phyloP scores from a whole-genome alignment of 2,797 vertebrate species.

The Clarias fuscus region DNA sequence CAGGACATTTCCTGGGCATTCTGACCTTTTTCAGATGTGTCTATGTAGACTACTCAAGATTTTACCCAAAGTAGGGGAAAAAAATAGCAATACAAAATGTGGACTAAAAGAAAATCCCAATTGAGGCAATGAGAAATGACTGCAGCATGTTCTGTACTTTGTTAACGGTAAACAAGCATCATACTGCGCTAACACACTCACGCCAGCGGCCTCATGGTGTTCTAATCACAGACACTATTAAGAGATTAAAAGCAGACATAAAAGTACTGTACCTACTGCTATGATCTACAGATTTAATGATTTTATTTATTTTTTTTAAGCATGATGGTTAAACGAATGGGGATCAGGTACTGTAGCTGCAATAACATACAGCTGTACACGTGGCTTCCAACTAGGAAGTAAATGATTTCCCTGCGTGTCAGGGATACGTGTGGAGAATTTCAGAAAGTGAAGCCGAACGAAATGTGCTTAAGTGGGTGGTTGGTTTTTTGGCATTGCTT shows the following conservation, averaged over 20 bases:
- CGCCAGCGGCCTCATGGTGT: neutral
- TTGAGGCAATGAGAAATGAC: neutral
- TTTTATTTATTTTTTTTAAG: neutral
- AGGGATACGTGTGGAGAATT: neutral
- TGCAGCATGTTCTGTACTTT: constrained; percentile 21
- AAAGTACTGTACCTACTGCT: neutral
- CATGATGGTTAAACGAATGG: constrained; percentile 1
- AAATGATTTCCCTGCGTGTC: constrained; percentile 41
- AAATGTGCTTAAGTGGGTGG: constrained; percentile 12
- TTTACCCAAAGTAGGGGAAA: neutral
- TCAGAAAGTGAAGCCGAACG: neutral
- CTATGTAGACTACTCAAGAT: neutral
- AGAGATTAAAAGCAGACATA: constrained; percentile 7
- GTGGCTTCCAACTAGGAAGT: constrained; percentile 32
- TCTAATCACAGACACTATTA: constrained; percentile 4
- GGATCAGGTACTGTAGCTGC: constrained; percentile 33
- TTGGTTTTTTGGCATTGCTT: neutral
- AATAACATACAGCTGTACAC: constrained; percentile 20
- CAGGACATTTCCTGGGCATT: neutral
- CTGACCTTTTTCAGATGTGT: neutral
- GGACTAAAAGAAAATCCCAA: neutral
- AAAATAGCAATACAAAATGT: neutral
- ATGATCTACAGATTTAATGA: neutral
- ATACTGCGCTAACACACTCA: constrained; percentile 15
- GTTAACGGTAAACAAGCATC: constrained; percentile 15